phyloP scores from a whole-genome alignment of 1,140 invertebrate species.

The Dendrolimus punctatus region DNA sequence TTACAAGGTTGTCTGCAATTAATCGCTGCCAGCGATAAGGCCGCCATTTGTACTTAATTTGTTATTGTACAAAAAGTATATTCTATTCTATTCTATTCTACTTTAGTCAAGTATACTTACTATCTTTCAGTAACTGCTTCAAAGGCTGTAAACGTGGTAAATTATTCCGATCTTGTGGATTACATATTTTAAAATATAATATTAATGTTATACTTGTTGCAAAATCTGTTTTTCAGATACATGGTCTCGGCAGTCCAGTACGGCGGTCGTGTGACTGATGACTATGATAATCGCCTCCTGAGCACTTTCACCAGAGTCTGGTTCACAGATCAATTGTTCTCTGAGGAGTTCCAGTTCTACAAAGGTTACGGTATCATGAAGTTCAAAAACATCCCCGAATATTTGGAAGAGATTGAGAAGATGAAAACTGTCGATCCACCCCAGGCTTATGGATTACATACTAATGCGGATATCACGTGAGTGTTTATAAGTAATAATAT shows the following conservation, averaged over 20 bases:
- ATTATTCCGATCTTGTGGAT: not conserved
- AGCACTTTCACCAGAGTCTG: conserved; percentile 91
- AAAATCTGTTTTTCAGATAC: conserved; percentile 74
- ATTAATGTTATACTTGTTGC: not conserved
- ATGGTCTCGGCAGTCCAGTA: conserved; percentile 99
- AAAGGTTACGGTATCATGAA: conserved; percentile 88
- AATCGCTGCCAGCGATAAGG: too few relatives aligned
- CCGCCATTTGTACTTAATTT: too few relatives aligned
- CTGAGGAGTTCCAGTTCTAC: conserved; percentile 90
- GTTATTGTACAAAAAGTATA: too few relatives aligned
- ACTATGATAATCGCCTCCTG: conserved; percentile 92
- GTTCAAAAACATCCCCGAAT: conserved; percentile 85
- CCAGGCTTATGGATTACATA: conserved; percentile 95
- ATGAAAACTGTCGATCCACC: conserved; percentile 91
- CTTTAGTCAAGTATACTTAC: too few relatives aligned
- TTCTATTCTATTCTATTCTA: too few relatives aligned
- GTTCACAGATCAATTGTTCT: conserved; percentile 88
- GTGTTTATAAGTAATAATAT: not conserved
- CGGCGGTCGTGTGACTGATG: conserved; percentile 95
- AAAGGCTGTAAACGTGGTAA: not conserved
- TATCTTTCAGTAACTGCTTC: too few relatives aligned
- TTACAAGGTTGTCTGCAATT: too few relatives aligned
- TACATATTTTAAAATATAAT: not conserved
- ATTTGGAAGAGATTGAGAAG: conserved; percentile 90
- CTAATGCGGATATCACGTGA: conserved; percentile 96